Percentiles rank a stretch among this genome's conserved stretches.
These are phyloP conservation scores for Parasteatoda tepidariorum DNA, from an alignment of 1,140 invertebrate genomes.

Conservation along the genomic window DNA sequence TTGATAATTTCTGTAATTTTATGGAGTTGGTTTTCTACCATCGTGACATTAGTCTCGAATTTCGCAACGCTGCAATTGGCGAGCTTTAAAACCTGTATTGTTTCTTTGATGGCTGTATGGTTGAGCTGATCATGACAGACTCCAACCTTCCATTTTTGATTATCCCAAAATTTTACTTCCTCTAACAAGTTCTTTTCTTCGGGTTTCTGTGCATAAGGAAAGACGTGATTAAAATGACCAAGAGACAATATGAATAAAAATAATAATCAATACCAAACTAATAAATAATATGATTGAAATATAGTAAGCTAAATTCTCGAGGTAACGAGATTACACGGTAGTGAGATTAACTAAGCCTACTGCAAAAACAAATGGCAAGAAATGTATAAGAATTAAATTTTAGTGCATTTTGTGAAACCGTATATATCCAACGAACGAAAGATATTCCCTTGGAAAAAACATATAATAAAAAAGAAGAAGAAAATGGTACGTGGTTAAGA, in stretches of 20 bases:
- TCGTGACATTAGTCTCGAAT: neutral
- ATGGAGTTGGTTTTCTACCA: neutral
- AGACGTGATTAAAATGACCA: neutral
- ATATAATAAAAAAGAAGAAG: too few relatives aligned
- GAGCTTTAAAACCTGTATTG: neutral
- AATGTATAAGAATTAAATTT: too few relatives aligned
- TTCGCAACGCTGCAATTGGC: neutral
- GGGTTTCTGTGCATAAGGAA: neutral
- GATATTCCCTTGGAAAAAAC: too few relatives aligned
- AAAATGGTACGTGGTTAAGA: too few relatives aligned
- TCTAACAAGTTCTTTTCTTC: neutral
- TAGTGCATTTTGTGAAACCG: too few relatives aligned
- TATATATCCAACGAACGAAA: too few relatives aligned
- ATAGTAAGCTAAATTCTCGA: neutral
- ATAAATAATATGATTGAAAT: neutral
- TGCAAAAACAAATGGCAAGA: too few relatives aligned
- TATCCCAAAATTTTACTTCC: slow-evolving; percentile 30
- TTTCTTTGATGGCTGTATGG: neutral
- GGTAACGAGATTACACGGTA: too few relatives aligned
- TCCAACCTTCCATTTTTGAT: slow-evolving; percentile 3
- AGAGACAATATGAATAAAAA: neutral
- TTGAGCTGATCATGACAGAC: slow-evolving; percentile 9
- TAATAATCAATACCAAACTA: too few relatives aligned
- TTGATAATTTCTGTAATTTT: neutral
- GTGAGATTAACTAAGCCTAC: too few relatives aligned